Base-by-base conservation (phyloP, 1,140 invertebrate species). In the Tachypleus tridentatus region DNA sequence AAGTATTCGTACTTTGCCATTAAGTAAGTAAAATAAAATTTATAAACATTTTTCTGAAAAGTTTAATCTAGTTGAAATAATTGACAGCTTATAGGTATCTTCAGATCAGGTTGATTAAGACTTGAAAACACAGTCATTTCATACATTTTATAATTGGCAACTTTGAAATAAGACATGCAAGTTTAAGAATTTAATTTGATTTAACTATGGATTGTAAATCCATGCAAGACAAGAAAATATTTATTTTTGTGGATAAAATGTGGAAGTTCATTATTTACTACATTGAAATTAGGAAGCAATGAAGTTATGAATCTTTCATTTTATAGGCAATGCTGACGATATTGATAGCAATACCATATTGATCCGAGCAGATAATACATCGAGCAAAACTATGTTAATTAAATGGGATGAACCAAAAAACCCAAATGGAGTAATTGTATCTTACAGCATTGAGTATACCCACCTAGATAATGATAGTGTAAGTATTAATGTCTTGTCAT, bases 361-460 rank as follows among this genome's bases (percentile, higher is more conserved):
- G 8, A 61, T 67, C n/a, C 65, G 67, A 8, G 64, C 62, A 54
- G 71, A 71, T 5, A 78, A 79, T 69, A 72, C 73, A 10, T 76
- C 75, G 11, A 66, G 68, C 50, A 74, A 73, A 48, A 61, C 60
- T 10, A 72, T 80, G 4, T 72, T 76, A 8, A 71, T 87, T 4
- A 75, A 69, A 7, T 97, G 93, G 93, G 76, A 82, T 0, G 85
- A 87, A 71, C 93, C 93, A 0, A 62, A 71, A n/a, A 75, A 85
- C 64, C 91, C 92, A 0, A 97, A 97, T 76, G 90, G 92, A 1
- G 79, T 89, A 49, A 87, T 96, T 57, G 80, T 93, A 4, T 84
- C 85, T 1, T 95, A 93, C 76, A 82, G 85, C 61, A 85, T 97
- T 49, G 82, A 86, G 69, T 88, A 90, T 71, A 82, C 53, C 29